phyloP scores from a whole-genome alignment of 1,140 invertebrate species.

The Helicoverpa zea region DNA sequence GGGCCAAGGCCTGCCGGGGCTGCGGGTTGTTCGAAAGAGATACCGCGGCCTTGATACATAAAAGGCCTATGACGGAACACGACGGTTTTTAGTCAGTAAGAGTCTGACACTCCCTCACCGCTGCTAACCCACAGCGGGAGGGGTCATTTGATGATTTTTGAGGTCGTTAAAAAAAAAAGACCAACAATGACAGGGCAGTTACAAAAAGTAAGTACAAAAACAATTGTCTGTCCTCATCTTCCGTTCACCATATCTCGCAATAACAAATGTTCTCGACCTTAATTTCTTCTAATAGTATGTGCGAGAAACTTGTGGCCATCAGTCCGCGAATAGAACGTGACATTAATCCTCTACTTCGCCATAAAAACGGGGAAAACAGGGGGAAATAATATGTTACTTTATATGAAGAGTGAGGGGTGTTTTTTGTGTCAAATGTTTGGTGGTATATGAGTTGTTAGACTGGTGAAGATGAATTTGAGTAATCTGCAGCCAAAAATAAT shows the following conservation, averaged over 20 bases:
- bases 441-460: background rate
- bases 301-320: constrained; percentile 6
- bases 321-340: constrained; percentile 1
- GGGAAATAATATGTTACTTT: constrained; percentile 36
- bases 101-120: too few relatives aligned
- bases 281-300: constrained; percentile 46
- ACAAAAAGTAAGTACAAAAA: constrained; percentile 20
- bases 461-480: background rate
- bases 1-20: too few relatives aligned
- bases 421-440: constrained; percentile 16
- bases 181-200: constrained; percentile 1
- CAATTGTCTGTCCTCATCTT: constrained; percentile 11
- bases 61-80: too few relatives aligned
- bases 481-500: background rate
- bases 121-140: too few relatives aligned
- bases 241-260: constrained; percentile 10
- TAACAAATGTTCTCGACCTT: constrained; percentile 32
- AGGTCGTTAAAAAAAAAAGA: too few relatives aligned
- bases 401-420: background rate
- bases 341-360: constrained; percentile 42
- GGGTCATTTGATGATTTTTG: too few relatives aligned
- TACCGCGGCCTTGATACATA: too few relatives aligned
- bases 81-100: too few relatives aligned
- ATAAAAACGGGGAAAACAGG: constrained; percentile 46
- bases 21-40: too few relatives aligned